These are phyloP conservation scores for Poeciliopsis occidentalis DNA, from an alignment of 2,113 vertebrate species.

Conservation along the genomic window DNA sequence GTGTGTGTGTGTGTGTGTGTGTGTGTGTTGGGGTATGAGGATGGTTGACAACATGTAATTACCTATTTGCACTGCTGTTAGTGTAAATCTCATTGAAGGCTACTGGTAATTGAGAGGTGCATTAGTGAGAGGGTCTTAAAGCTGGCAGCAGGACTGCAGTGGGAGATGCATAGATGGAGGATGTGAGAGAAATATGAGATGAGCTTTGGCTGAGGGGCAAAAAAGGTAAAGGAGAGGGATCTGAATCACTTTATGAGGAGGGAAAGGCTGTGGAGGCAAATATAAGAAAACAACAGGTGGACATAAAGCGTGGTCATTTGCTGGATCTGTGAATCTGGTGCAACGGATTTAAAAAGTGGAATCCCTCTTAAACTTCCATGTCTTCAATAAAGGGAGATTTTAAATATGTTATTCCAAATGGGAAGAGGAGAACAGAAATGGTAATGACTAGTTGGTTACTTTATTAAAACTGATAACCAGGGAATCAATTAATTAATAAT, in stretches of 20 bases:
- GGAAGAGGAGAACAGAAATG: neutral
- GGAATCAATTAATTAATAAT: neutral
- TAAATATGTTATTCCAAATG: neutral
- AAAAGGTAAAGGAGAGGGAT: constrained; percentile 36
- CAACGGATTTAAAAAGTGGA: constrained; percentile 16
- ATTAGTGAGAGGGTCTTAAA: constrained; percentile 67
- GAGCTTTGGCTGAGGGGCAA: constrained; percentile 37
- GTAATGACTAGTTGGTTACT: neutral
- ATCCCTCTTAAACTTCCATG: neutral
- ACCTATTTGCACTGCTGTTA: constrained; percentile 75
- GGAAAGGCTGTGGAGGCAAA: constrained; percentile 1
- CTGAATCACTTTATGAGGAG: constrained; percentile 4
- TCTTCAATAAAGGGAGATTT: neutral
- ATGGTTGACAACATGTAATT: constrained; percentile 74
- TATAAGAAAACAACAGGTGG: neutral
- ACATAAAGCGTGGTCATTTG: constrained; percentile 18
- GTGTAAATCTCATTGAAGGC: constrained; percentile 70
- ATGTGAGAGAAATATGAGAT: constrained; percentile 49
- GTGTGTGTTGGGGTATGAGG: too few relatives aligned
- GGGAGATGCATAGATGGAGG: constrained; percentile 26
- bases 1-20: too few relatives aligned
- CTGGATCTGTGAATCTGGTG: constrained; percentile 6
- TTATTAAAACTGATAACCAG: neutral
- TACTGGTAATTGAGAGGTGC: constrained; percentile 68
- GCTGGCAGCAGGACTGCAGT: constrained; percentile 47